Evolutionary conservation across 30 jellyfish, hydroid and myxozoan species (phyloP).

Genomic region (Chironex yamaguchii): DNA sequence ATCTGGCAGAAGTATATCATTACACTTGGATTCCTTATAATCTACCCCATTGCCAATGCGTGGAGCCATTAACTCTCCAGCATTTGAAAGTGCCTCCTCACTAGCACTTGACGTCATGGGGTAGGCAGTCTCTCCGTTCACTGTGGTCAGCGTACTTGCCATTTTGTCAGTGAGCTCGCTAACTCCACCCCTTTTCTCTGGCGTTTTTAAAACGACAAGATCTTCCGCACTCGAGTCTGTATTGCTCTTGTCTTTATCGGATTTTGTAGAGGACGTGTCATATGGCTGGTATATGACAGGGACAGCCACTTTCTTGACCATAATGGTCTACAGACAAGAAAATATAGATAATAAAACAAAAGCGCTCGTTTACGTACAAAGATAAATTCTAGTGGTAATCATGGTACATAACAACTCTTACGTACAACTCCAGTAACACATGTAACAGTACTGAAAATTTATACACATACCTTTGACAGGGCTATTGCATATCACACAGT

Average conservation of each 20-base stretch:
- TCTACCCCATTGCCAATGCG: background rate
- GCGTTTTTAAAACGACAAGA: background rate
- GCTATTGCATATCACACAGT: too few species aligned
- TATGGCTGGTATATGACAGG: constrained; percentile 57
- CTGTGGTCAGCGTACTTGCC: background rate
- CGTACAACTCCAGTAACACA: too few species aligned
- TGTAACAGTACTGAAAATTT: too few species aligned
- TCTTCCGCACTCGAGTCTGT: background rate
- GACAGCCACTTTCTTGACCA: constrained; percentile 90
- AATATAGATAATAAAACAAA: too few species aligned
- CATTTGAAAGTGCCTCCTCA: constrained; percentile 10
- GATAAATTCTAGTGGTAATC: too few species aligned
- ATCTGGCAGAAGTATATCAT: background rate
- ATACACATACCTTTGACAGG: too few species aligned
- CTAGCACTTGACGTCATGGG: background rate
- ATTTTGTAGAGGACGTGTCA: background rate
- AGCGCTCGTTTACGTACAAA: too few species aligned
- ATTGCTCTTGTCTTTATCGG: background rate
- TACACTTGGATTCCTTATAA: background rate
- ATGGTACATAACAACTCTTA: too few species aligned
- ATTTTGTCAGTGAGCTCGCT: background rate
- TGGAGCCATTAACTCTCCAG: constrained; percentile 10
- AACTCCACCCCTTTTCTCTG: background rate
- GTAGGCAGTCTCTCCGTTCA: background rate
- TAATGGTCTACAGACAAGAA: constrained; percentile 79